Evolutionary conservation across 2,888 invertebrate species (phyloP), one percentile per base, ranked within the genome.

Genomic region (Mythimna pallens): DNA sequence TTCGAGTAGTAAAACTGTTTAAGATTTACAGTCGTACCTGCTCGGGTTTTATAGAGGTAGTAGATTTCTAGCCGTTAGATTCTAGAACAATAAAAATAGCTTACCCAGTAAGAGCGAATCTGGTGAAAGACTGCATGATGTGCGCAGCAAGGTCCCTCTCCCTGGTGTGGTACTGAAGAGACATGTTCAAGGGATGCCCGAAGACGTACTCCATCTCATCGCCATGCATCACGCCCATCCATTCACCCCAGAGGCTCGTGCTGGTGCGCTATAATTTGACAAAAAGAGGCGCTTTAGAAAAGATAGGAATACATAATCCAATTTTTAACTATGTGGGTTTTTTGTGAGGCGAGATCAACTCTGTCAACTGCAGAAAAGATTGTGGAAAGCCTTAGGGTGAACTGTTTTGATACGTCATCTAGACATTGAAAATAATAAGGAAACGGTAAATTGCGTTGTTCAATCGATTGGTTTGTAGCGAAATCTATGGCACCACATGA

Each of bases 201-300:
- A 99, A 99, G 86, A 99, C 98, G 95, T 99, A 99, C 93, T 99
- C 99, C 91, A 99, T 99, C 95, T 99, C 99, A 91, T 99, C 99
- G 1, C 99, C 99, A 84, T 99, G 99, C 97, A 99, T 98, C 78
- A 99, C 99, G 0, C 99, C 99, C 99, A 99, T 99, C 99, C 99
- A 99, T 91, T 98, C 98, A 40, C 99, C 99, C 99, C 99, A 99
- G 57, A 99, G 97, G 89, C 99, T 99, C 66, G 98, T 98, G 93
- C 98, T 98, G 66, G 98, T 98, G 86, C 98, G 97, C 98, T 99
- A 97, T 63, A 97, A 97, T 76, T 2, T 8, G 7, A 55, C 2
- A 3, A 55, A 67, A 62, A 40, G 3, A 40, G 0, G n/a, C 0
- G 1, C 5, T 30, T 55, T 20, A 54, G 7, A 36, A 47, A 61